These are phyloP conservation scores for Oligia fasciuncula DNA, from an alignment of 2,888 invertebrate genomes.

Conservation along the genomic window DNA sequence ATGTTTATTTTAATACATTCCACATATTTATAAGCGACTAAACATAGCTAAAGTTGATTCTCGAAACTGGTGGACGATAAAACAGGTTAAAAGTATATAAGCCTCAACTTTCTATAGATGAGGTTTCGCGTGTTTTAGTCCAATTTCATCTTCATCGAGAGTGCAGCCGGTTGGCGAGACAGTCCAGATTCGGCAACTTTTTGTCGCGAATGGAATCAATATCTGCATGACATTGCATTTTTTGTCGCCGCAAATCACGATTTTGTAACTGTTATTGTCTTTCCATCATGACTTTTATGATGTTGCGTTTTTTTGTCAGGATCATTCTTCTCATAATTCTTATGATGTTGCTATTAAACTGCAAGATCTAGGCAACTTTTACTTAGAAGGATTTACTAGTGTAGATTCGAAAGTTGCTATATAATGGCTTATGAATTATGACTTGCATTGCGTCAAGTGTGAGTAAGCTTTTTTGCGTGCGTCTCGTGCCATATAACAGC, in stretches of 20 bases:
- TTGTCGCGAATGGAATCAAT: conserved; percentile 15
- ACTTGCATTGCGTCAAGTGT: conserved; percentile 61
- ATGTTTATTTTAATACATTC: conserved; percentile 78
- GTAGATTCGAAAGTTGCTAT: conserved; percentile 55
- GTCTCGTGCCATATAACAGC: conserved; percentile 32
- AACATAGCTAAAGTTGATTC: conserved; percentile 60
- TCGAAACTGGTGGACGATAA: conserved; percentile 66
- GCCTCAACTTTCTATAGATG: conserved; percentile 79
- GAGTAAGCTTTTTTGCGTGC: conserved; percentile 29
- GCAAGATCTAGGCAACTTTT: conserved; percentile 54
- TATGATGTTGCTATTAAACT: conserved; percentile 29
- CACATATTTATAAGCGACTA: conserved; percentile 76
- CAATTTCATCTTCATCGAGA: conserved; percentile 75
- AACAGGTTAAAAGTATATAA: conserved; percentile 79
- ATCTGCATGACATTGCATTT: conserved; percentile 17
- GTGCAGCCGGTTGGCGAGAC: conserved; percentile 50
- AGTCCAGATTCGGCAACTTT: conserved; percentile 35
- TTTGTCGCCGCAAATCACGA: conserved; percentile 14
- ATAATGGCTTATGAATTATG: conserved; percentile 60
- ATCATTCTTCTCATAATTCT: conserved; percentile 12
- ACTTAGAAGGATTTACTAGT: conserved; percentile 26
- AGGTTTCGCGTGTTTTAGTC: conserved; percentile 77
- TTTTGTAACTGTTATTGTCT: conserved; percentile 29
- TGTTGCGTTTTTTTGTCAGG: conserved; percentile 35
- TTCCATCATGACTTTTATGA: conserved; percentile 33